Percentiles rank a stretch among this genome's conserved stretches.
Conservation (phyloP, 1,140 invertebrate genomes). For the Cherax quadricarinatus region DNA sequence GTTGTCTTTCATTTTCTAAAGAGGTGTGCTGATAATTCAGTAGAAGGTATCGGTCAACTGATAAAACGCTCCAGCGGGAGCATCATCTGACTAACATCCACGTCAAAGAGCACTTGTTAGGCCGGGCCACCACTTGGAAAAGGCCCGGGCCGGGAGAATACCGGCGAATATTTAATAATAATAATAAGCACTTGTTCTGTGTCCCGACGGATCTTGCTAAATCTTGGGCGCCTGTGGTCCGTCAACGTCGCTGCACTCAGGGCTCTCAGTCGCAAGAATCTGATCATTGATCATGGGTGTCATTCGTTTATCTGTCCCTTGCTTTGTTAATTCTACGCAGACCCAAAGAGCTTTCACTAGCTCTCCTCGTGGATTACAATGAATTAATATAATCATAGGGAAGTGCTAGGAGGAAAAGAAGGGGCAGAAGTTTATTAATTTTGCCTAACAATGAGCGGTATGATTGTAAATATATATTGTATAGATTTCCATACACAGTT, state of each 20-base stretch:
- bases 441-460: not conserved
- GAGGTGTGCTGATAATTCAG: not conserved
- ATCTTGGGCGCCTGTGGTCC: conserved; percentile 19
- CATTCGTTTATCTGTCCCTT: conserved; percentile 44
- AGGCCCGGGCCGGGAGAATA: too few relatives aligned
- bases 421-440: not conserved
- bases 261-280: conserved; percentile 29
- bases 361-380: not conserved
- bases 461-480: too few relatives aligned
- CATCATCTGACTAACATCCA: too few relatives aligned
- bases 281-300: conserved; percentile 57
- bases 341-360: conserved; percentile 33
- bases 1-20: not conserved
- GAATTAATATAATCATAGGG: too few relatives aligned
- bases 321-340: conserved; percentile 45
- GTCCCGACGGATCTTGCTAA: too few relatives aligned
- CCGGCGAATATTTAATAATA: too few relatives aligned
- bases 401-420: not conserved
- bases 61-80: too few relatives aligned
- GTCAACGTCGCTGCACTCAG: conserved; percentile 29
- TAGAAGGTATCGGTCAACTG: too few relatives aligned
- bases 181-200: too few relatives aligned
- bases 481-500: too few relatives aligned
- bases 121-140: too few relatives aligned
- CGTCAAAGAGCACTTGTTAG: too few relatives aligned